Base-by-base conservation (phyloP, 2,113 vertebrate genomes). In the Pitta sordida region DNA sequence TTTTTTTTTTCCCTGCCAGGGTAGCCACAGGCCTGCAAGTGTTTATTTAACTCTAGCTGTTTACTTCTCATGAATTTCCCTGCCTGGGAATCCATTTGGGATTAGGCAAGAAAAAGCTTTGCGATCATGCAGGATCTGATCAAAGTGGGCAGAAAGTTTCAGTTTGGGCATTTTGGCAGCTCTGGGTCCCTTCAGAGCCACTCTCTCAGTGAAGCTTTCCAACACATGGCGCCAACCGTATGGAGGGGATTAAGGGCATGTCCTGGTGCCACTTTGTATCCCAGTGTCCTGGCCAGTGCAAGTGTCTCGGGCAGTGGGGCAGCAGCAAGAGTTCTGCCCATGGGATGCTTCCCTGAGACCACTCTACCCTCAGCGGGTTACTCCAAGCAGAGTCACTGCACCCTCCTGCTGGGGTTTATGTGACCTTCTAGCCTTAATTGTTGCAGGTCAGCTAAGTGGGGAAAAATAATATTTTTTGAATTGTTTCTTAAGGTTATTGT, bases 41-140 rank as follows among this genome's bases (percentile, higher is more conserved):
- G 62, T 94, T 95, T 83, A 63, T 93, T 93, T 94, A 85, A 85
- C 49, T 60, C 32, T 56, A 41, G 58, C 15, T 91, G 70, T 91
- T 94, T 80, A 80, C 73, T 85, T 82, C 44, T 95, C 58, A 21
- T 56, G n/a, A 43, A 82, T 75, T 48, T 88, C 76, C 49, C 69
- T 70, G 46, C 48, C 89, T 90, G 22, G 27, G 92, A 88, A 88
- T 71, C 62, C 36, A 48, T 71, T 88, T 88, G 63, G 44, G 49
- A 83, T 88, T 46, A 65, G n/a, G 23, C 34, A 76, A 59, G 27
- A 79, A 52, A 87, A 80, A 46, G 6, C 37, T 80, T 74, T 84
- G 26, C 1, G 1, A 23, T 58, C 58, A 29, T 55, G 22, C 46
- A 67, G 39, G 13, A 36, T 80, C 73, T 41, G 58, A 88, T 79